Evolutionary conservation across 2,797 vertebrate species (phyloP).

Genomic region (Odontamblyopus rebecca): DNA sequence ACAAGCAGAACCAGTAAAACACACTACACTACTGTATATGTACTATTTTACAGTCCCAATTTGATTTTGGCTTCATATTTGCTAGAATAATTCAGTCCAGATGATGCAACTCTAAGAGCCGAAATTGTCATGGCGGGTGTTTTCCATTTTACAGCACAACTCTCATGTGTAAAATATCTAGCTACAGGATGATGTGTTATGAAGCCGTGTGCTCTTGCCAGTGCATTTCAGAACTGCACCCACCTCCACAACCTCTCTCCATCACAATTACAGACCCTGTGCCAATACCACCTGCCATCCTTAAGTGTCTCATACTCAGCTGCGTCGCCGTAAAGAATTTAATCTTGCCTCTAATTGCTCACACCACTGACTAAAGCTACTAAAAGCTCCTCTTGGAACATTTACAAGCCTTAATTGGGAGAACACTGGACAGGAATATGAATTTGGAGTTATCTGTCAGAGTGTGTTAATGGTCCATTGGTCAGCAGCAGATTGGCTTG

Average conservation of each 20-base stretch:
- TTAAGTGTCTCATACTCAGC: constrained; percentile 28
- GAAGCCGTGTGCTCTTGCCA: constrained; percentile 18
- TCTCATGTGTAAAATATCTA: constrained; percentile 12
- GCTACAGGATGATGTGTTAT: constrained; percentile 7
- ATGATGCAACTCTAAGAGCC: constrained; percentile 10
- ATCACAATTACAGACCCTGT: constrained; percentile 37
- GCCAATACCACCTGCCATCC: constrained; percentile 42
- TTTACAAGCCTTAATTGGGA: constrained; percentile 36
- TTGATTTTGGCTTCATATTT: not conserved
- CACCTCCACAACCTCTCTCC: constrained; percentile 33
- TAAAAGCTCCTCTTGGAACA: constrained; percentile 36
- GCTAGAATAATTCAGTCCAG: not conserved
- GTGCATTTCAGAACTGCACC: constrained; percentile 38
- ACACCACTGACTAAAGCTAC: constrained; percentile 30
- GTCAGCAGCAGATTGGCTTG: constrained; percentile 26
- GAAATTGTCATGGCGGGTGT: constrained; percentile 26
- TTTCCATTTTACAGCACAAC: constrained; percentile 5
- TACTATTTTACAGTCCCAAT: not conserved
- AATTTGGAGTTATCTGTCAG: constrained; percentile 30
- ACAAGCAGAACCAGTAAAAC: not conserved
- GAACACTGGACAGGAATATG: constrained; percentile 35
- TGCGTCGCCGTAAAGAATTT: constrained; percentile 27
- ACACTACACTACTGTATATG: not conserved
- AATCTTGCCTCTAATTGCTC: constrained; percentile 34
- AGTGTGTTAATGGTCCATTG: constrained; percentile 39